phyloP scores from a whole-genome alignment of 2,113 vertebrate genomes.

The Xyrauchen texanus region DNA sequence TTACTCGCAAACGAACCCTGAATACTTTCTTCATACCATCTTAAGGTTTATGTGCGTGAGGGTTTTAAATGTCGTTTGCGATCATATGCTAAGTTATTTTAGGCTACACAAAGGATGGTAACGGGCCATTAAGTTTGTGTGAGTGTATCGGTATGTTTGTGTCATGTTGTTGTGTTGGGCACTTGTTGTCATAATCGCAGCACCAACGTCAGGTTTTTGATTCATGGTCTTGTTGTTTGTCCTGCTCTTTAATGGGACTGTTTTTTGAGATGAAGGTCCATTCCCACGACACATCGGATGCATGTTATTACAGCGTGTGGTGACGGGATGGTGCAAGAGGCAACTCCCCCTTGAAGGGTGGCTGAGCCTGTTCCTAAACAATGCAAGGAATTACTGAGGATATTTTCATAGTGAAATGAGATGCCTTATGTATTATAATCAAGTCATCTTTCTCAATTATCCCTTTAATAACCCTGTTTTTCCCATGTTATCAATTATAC shows the following conservation, averaged over 20 bases:
- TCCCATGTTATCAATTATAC: neutral
- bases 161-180: constrained; percentile 22
- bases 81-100: too few relatives aligned
- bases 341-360: constrained; percentile 12
- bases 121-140: constrained; percentile 2
- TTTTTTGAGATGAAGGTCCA: constrained; percentile 29
- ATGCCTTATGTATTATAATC: neutral
- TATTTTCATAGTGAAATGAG: neutral
- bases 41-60: too few relatives aligned
- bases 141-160: neutral
- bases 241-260: constrained; percentile 45
- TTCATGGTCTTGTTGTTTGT: constrained; percentile 20
- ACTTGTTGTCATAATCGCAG: constrained; percentile 54
- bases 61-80: too few relatives aligned
- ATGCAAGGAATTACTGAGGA: constrained; percentile 9
- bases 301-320: constrained; percentile 10
- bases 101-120: neutral
- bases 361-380: constrained; percentile 5
- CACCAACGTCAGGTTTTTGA: constrained; percentile 56
- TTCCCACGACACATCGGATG: constrained; percentile 43
- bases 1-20: too few relatives aligned
- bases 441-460: neutral
- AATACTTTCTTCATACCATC: too few relatives aligned
- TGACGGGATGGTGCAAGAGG: neutral
- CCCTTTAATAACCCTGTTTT: neutral